phyloP scores from a whole-genome alignment of 2,888 invertebrate species.

The Mycalesis mineus region DNA sequence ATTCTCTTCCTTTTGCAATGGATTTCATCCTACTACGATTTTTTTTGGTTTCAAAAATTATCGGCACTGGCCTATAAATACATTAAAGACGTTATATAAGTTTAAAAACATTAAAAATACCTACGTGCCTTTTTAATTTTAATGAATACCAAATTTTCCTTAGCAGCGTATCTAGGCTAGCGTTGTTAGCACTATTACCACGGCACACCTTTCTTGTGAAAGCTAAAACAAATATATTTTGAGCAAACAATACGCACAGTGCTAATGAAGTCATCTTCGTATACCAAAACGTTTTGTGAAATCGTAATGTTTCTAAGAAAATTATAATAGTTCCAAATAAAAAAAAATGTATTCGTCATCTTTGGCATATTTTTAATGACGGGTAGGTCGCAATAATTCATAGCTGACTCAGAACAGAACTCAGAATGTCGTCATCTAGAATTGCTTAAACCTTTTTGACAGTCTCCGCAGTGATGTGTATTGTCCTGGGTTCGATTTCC shows the following conservation, averaged over 20 bases:
- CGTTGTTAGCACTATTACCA: conserved; percentile 57
- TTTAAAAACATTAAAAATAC: background rate
- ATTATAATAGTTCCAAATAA: background rate
- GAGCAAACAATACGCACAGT: conserved; percentile 39
- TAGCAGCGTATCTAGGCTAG: conserved; percentile 47
- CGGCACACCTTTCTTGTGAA: conserved; percentile 60
- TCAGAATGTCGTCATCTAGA: too few relatives aligned
- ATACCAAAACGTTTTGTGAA: conserved; percentile 7
- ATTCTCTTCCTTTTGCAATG: too few relatives aligned
- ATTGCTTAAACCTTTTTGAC: too few relatives aligned
- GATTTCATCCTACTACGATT: too few relatives aligned
- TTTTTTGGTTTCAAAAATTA: too few relatives aligned
- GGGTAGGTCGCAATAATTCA: too few relatives aligned
- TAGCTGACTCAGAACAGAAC: too few relatives aligned
- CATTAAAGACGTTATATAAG: background rate
- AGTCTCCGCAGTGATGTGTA: too few relatives aligned
- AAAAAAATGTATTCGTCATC: background rate
- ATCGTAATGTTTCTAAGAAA: background rate
- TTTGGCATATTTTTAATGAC: too few relatives aligned
- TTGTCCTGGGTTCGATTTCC: too few relatives aligned
- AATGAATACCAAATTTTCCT: background rate
- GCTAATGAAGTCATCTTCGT: conserved; percentile 57
- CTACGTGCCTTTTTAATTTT: too few relatives aligned
- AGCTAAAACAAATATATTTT: conserved; percentile 51
- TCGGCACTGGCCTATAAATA: too few relatives aligned